phyloP scores from a whole-genome alignment of 2,888 invertebrate species.

The Dasysyrphus albostriatus region DNA sequence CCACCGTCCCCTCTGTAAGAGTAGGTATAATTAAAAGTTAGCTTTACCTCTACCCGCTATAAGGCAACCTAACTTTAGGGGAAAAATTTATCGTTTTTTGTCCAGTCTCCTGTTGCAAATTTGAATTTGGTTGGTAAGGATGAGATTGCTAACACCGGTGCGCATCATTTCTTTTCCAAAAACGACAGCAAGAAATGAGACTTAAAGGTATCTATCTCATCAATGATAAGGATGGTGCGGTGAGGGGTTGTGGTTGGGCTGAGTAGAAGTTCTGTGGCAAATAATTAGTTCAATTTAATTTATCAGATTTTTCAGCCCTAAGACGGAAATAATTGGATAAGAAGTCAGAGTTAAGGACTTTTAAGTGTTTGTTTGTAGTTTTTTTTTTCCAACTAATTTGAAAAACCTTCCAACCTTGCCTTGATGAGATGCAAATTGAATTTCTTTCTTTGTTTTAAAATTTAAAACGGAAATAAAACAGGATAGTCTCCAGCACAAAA shows the following conservation, averaged over 20 bases:
- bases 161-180: conserved; percentile 13
- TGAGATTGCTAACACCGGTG: not conserved
- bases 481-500: not conserved
- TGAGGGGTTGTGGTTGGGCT: not conserved
- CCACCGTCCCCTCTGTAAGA: not conserved
- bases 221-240: not conserved
- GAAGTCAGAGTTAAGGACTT: conserved; percentile 25
- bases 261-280: conserved; percentile 40
- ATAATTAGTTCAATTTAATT: conserved; percentile 71
- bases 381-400: conserved; percentile 4
- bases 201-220: not conserved
- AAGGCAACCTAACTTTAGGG: conserved; percentile 12
- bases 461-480: not conserved
- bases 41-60: not conserved
- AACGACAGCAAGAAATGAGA: conserved; percentile 5
- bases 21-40: conserved; percentile 51
- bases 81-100: conserved; percentile 55
- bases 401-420: not conserved
- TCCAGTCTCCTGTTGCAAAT: conserved; percentile 31
- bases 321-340: conserved; percentile 51
- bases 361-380: conserved; percentile 5
- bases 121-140: not conserved
- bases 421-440: conserved; percentile 47
- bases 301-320: conserved; percentile 58
- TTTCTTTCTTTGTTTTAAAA: not conserved